Evolutionary conservation across 2,113 vertebrate genomes (phyloP).

Genomic region (Paramisgurnus dabryanus): DNA sequence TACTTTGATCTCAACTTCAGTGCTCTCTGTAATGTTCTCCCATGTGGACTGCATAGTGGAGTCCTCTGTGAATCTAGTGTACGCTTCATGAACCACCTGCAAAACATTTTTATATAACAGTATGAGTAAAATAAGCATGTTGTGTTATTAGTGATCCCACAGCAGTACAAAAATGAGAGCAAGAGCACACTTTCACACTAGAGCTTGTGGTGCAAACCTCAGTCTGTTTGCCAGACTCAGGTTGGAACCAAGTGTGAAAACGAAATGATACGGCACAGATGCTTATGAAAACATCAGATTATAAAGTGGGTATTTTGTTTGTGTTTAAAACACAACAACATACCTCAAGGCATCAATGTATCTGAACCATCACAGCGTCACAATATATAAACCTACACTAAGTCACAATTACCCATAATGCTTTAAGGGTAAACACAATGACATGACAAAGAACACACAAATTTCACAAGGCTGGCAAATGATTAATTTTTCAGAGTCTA

Average conservation of each 20-base stretch:
- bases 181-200: slow-evolving; percentile 20
- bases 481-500: slow-evolving; percentile 31
- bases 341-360: neutral
- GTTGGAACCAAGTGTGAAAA: slow-evolving; percentile 28
- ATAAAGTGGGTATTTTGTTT: neutral
- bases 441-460: slow-evolving; percentile 4
- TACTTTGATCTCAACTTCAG: slow-evolving; percentile 77
- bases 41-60: slow-evolving; percentile 69
- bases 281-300: neutral
- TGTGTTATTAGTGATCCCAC: neutral
- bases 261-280: neutral
- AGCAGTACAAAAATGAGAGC: neutral
- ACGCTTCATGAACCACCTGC: slow-evolving; percentile 78
- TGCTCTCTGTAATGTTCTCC: slow-evolving; percentile 65
- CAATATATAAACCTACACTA: slow-evolving; percentile 34
- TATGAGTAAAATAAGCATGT: neutral
- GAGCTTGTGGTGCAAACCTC: neutral
- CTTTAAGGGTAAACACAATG: slow-evolving; percentile 9
- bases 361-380: slow-evolving; percentile 24
- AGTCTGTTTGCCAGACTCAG: neutral
- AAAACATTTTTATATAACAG: neutral
- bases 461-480: slow-evolving; percentile 37
- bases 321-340: neutral
- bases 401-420: slow-evolving; percentile 19
- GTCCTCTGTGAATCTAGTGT: slow-evolving; percentile 71